These are phyloP conservation scores for Crambe crambe DNA, from an alignment of 37 sponge, comb jelly and placozoan genomes.

Conservation along the genomic window DNA sequence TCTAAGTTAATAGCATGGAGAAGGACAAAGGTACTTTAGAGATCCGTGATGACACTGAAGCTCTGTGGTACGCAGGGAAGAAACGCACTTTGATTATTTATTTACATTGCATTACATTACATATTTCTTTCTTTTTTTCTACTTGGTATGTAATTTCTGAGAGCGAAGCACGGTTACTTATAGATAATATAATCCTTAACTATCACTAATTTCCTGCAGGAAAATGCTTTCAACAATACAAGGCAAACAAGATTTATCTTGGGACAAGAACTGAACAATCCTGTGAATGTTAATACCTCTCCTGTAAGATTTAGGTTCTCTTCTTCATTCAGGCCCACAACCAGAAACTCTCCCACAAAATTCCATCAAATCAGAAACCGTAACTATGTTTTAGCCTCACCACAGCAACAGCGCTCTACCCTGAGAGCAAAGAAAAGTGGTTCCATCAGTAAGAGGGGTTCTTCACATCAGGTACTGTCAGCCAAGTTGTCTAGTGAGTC, in stretches of 20 bases:
- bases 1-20: too few relatives aligned
- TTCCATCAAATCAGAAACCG: neutral
- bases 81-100: too few relatives aligned
- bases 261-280: neutral
- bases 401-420: neutral
- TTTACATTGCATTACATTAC: too few relatives aligned
- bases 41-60: too few relatives aligned
- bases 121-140: too few relatives aligned
- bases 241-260: neutral
- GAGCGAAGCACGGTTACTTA: too few relatives aligned
- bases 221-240: neutral
- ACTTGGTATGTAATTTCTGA: too few relatives aligned
- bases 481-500: neutral
- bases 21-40: too few relatives aligned
- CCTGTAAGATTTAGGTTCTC: neutral
- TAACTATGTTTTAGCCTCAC: neutral
- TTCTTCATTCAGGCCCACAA: neutral
- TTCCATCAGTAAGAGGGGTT: neutral
- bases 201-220: too few relatives aligned
- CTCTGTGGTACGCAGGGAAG: too few relatives aligned
- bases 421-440: neutral
- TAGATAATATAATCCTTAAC: too few relatives aligned
- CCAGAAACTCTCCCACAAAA: neutral
- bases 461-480: neutral
- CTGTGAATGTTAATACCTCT: neutral